Evolutionary conservation across 1,140 invertebrate genomes (phyloP).

Genomic region (Listronotus oregonensis): DNA sequence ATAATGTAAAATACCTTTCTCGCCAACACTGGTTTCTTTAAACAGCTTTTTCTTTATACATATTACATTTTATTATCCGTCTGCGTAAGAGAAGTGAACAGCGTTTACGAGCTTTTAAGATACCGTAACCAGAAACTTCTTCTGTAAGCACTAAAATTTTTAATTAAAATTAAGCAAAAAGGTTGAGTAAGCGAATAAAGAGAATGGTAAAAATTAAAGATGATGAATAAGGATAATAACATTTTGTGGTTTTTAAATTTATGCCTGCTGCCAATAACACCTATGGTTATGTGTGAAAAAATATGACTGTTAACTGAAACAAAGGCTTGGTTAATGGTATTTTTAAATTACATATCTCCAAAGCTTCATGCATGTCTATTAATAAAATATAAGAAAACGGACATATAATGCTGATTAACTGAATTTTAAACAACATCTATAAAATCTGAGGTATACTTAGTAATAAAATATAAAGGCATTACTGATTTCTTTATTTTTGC

Average conservation of each 20-base stretch:
- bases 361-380: too few relatives aligned
- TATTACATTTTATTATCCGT: constrained; percentile 5
- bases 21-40: neutral
- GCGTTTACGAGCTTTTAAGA: constrained; percentile 45
- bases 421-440: too few relatives aligned
- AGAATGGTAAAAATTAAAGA: constrained; percentile 7
- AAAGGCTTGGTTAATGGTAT: too few relatives aligned
- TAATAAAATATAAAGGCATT: too few relatives aligned
- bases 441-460: too few relatives aligned
- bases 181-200: constrained; percentile 1
- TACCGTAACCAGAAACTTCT: constrained; percentile 15
- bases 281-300: too few relatives aligned
- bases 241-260: neutral
- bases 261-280: too few relatives aligned
- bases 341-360: too few relatives aligned
- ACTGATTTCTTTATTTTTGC: too few relatives aligned
- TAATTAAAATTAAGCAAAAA: constrained; percentile 30
- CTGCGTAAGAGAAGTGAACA: constrained; percentile 46
- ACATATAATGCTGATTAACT: too few relatives aligned
- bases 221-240: constrained; percentile 4
- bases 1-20: neutral
- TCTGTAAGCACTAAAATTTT: constrained; percentile 23
- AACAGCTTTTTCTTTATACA: neutral
- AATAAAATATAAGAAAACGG: too few relatives aligned
- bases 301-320: too few relatives aligned